phyloP scores from a whole-genome alignment of 2,888 invertebrate species.

The Hirtodrosophila cameraria region DNA sequence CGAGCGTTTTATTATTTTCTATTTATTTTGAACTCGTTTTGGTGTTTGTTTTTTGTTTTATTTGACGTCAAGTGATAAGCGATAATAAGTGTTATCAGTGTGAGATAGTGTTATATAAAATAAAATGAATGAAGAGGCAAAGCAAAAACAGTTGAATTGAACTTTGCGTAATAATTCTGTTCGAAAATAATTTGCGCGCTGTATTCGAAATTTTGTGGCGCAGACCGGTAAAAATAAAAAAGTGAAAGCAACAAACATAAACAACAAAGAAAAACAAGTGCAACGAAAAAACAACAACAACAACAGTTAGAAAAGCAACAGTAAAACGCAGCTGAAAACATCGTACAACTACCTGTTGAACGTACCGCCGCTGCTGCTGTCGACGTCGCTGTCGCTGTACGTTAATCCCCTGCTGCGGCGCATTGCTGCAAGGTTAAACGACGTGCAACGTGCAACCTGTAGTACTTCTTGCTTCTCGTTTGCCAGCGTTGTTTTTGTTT shows the following conservation, averaged over 20 bases:
- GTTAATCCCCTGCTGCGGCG: slow-evolving; percentile 35
- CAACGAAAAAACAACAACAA: slow-evolving; percentile 1
- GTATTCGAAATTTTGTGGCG: background rate
- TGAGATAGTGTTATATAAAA: slow-evolving; percentile 24
- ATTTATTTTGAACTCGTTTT: no score
- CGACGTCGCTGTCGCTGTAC: slow-evolving; percentile 1
- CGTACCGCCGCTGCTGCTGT: slow-evolving; percentile 29
- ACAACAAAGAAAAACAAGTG: slow-evolving; percentile 9
- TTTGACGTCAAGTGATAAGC: slow-evolving; percentile 35
- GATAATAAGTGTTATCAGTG: slow-evolving; percentile 18
- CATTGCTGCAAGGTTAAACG: slow-evolving; percentile 43
- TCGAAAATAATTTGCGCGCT: slow-evolving; percentile 11
- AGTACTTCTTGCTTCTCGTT: slow-evolving; percentile 13
- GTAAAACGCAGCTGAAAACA: slow-evolving; percentile 19
- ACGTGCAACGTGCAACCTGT: slow-evolving; percentile 13
- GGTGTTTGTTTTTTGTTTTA: slow-evolving; percentile 28
- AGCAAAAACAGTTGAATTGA: background rate
- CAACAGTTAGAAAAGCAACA: slow-evolving; percentile 9
- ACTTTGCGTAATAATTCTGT: slow-evolving; percentile 22
- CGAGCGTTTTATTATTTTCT: background rate
- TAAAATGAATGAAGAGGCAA: background rate
- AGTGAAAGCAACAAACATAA: slow-evolving; percentile 10
- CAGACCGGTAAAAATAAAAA: slow-evolving; percentile 19
- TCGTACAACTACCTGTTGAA: slow-evolving; percentile 52
- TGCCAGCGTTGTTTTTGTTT: slow-evolving; percentile 1